These are phyloP conservation scores for Incurvaria masculella DNA, from an alignment of 2,888 invertebrate species.

Conservation along the genomic window DNA sequence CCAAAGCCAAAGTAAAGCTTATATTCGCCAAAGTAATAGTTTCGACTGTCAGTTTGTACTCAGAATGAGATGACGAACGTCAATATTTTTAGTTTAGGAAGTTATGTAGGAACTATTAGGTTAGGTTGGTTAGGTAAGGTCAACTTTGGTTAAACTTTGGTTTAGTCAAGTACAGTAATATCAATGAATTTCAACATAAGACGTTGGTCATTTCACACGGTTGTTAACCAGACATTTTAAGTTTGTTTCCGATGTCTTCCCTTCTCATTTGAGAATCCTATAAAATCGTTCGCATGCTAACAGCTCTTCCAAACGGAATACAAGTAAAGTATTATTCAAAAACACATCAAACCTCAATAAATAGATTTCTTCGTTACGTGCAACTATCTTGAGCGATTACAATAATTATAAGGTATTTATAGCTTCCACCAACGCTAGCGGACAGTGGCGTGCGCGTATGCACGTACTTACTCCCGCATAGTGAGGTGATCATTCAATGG, in stretches of 20 bases:
- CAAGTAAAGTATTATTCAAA: neutral
- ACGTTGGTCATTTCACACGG: too few species aligned
- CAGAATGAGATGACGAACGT: too few species aligned
- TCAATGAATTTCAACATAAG: neutral
- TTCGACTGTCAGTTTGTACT: too few species aligned
- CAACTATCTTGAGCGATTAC: neutral
- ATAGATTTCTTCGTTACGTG: neutral
- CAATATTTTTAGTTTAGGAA: too few species aligned
- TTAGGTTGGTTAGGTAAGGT: constrained; percentile 3
- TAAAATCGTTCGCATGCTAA: neutral
- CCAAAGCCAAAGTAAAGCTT: too few species aligned
- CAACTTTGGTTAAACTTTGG: neutral
- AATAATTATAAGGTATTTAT: constrained; percentile 2
- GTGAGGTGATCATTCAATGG: too few species aligned
- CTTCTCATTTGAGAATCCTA: neutral
- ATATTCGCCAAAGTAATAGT: too few species aligned
- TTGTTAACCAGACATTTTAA: too few species aligned
- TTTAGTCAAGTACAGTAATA: neutral
- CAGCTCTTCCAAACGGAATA: neutral
- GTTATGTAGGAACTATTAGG: too few species aligned
- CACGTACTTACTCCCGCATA: too few species aligned
- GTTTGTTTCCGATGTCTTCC: too few species aligned
- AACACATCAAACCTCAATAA: neutral
- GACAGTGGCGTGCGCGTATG: neutral
- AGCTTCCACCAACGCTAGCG: neutral